Conservation (phyloP, 64 coral and sea anemone genomes). For the Acropora tenuis region DNA sequence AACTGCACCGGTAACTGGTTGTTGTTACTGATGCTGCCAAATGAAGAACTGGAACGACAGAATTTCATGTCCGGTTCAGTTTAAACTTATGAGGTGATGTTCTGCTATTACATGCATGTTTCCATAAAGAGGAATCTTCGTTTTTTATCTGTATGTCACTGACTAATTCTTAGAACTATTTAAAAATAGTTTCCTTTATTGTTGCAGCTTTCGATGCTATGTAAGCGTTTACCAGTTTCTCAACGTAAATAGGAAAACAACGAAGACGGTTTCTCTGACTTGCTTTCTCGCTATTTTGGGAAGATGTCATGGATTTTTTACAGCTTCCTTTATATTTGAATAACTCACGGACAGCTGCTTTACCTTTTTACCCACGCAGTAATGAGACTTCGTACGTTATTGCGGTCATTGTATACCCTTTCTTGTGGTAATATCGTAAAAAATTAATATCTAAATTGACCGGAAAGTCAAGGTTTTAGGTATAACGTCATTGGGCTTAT, state of each 20-base stretch:
- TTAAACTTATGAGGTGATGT: background rate
- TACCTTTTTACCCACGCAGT: background rate
- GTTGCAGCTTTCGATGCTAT: no score
- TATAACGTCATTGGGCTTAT: background rate
- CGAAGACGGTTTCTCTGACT: background rate
- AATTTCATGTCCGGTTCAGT: background rate
- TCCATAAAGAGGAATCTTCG: no score
- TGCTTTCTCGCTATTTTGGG: background rate
- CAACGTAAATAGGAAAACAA: background rate
- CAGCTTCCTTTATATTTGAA: constrained; percentile 7
- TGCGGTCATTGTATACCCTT: background rate
- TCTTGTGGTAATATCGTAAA: background rate
- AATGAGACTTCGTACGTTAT: background rate
- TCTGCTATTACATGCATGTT: background rate
- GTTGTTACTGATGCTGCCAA: no score
- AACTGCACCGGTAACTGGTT: no score
- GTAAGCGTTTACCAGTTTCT: no score
- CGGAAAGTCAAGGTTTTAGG: background rate
- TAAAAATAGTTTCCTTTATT: no score
- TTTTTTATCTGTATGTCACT: no score
- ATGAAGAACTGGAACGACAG: no score
- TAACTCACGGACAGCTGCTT: background rate
- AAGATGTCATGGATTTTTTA: constrained; percentile 4
- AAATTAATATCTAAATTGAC: background rate
- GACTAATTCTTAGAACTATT: no score